Conservation (phyloP, 2,888 invertebrate genomes). For the Diplazon laetatorius region DNA sequence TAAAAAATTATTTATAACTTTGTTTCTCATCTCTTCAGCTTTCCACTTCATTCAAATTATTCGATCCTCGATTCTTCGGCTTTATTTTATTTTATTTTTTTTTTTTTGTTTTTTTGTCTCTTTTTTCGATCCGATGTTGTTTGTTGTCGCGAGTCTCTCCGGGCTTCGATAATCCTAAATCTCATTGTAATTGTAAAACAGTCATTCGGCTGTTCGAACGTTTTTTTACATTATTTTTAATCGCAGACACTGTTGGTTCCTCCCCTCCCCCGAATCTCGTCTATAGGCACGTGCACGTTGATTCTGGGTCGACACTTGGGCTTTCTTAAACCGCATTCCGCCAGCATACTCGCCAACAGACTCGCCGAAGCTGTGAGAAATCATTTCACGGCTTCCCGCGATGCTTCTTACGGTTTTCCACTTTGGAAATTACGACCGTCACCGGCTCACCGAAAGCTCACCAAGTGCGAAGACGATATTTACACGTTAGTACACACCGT, state of each 20-base stretch:
- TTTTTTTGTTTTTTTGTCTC: slow-evolving; percentile 23
- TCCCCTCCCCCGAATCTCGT: slow-evolving; percentile 57
- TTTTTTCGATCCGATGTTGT: neutral
- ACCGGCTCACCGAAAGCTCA: slow-evolving; percentile 88
- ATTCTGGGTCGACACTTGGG: slow-evolving; percentile 92
- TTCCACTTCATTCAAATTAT: too few relatives aligned
- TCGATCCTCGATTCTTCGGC: neutral
- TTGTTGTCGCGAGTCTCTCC: neutral
- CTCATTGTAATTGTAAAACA: neutral
- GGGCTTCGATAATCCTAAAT: neutral
- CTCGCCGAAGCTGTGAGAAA: slow-evolving; percentile 90
- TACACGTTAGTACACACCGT: slow-evolving; percentile 86
- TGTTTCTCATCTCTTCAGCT: too few relatives aligned
- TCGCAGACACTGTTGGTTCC: slow-evolving; percentile 63
- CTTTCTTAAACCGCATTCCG: slow-evolving; percentile 85
- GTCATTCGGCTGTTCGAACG: slow-evolving; percentile 9
- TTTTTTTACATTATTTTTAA: slow-evolving; percentile 11
- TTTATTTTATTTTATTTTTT: slow-evolving; percentile 63
- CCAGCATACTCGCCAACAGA: slow-evolving; percentile 85
- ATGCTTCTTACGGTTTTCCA: slow-evolving; percentile 92
- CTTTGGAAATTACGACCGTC: slow-evolving; percentile 92
- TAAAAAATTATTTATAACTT: too few relatives aligned
- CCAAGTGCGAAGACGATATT: slow-evolving; percentile 90
- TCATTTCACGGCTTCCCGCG: slow-evolving; percentile 90
- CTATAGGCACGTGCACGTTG: slow-evolving; percentile 89